Conservation (phyloP, 2,113 vertebrate genomes). For the Meriones unguiculatus region DNA sequence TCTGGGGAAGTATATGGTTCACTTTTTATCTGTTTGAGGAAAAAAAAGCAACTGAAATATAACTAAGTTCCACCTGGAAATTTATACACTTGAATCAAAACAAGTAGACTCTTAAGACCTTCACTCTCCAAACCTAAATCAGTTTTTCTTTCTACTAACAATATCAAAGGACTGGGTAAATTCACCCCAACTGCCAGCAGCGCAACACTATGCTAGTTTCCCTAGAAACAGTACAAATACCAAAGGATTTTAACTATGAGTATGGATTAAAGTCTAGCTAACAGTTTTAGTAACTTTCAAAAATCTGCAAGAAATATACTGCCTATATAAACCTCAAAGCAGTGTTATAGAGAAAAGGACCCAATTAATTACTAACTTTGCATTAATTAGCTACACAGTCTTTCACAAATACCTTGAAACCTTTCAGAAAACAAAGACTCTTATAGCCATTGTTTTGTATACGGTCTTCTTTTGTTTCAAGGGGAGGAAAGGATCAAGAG, state of each 20-base stretch:
- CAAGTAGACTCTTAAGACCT: slow-evolving; percentile 44
- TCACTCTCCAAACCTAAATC: slow-evolving; percentile 53
- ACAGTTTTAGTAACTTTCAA: slow-evolving; percentile 49
- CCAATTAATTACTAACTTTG: slow-evolving; percentile 56
- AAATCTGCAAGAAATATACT: slow-evolving; percentile 20
- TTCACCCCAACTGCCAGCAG: slow-evolving; percentile 2
- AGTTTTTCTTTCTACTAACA: slow-evolving; percentile 51
- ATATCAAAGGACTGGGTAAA: slow-evolving; percentile 57
- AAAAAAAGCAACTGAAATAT: slow-evolving; percentile 54
- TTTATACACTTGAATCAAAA: slow-evolving; percentile 63
- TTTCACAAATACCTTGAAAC: slow-evolving; percentile 12
- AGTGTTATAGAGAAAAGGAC: slow-evolving; percentile 9
- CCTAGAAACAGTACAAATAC: slow-evolving; percentile 67
- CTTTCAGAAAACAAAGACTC: slow-evolving; percentile 58
- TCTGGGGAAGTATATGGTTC: slow-evolving; percentile 12
- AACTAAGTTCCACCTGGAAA: slow-evolving; percentile 44
- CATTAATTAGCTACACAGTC: slow-evolving; percentile 39
- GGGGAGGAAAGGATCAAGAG: slow-evolving; percentile 11
- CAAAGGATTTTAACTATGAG: slow-evolving; percentile 48
- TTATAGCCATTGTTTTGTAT: slow-evolving; percentile 17
- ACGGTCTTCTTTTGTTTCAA: slow-evolving; percentile 40
- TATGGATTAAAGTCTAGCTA: slow-evolving; percentile 35
- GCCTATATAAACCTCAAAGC: background rate
- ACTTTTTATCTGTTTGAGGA: slow-evolving; percentile 54
- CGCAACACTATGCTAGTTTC: slow-evolving; percentile 54